phyloP scores from a whole-genome alignment of 2,888 invertebrate species.

The Ramazzottius varieornatus region DNA sequence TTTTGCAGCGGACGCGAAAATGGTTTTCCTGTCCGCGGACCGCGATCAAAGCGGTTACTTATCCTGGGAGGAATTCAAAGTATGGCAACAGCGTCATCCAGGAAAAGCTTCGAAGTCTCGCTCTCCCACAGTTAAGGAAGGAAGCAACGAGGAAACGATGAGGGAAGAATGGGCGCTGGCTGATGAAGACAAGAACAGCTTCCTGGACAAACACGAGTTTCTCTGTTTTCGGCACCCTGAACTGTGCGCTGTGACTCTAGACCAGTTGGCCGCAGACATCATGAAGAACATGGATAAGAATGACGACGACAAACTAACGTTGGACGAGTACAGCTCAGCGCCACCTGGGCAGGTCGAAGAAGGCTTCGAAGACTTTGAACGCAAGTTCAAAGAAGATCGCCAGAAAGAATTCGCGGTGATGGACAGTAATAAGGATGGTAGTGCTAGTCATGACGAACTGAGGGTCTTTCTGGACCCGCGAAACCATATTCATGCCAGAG shows the following conservation, averaged over 20 bases:
- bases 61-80: not conserved
- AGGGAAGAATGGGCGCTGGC: not conserved
- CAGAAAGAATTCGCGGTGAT: not conserved
- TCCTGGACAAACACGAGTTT: not conserved
- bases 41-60: not conserved
- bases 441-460: not conserved
- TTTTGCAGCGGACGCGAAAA: not conserved
- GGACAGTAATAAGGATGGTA: not conserved
- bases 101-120: not conserved
- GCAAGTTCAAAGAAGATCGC: not conserved
- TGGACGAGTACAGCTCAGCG: not conserved
- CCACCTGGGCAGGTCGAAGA: constrained; percentile 1
- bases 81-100: not conserved
- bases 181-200: not conserved
- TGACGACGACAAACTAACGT: not conserved
- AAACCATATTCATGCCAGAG: not conserved
- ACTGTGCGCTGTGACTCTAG: not conserved
- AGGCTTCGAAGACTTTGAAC: not conserved
- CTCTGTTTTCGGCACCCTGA: not conserved
- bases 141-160: not conserved
- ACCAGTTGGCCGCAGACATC: not conserved
- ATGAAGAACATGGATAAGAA: not conserved
- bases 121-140: too few species aligned
- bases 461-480: not conserved
- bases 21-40: not conserved